phyloP scores from a whole-genome alignment of 2,113 vertebrate genomes.

The Noctilio leporinus region DNA sequence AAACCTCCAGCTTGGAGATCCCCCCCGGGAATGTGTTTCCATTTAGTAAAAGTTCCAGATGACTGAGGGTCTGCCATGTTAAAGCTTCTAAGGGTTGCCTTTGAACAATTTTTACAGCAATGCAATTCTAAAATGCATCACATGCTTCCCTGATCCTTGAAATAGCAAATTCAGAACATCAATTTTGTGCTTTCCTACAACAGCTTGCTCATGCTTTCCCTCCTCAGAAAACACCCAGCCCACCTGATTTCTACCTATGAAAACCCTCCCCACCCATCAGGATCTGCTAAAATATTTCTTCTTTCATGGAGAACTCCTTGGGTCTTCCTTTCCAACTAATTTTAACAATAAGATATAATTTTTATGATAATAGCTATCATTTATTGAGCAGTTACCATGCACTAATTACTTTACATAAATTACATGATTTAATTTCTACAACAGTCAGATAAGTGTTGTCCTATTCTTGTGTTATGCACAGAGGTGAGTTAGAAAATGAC shows the following conservation, averaged over 20 bases:
- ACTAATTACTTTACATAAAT: conserved; percentile 20
- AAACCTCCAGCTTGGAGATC: background rate
- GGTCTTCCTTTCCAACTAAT: conserved; percentile 1
- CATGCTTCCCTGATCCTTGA: background rate
- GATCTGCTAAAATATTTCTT: background rate
- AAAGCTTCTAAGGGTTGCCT: background rate
- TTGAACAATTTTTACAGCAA: background rate
- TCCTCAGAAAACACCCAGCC: background rate
- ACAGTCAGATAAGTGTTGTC: background rate
- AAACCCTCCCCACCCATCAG: background rate
- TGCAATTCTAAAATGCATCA: background rate
- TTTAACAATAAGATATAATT: conserved; percentile 52
- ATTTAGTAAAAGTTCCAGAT: background rate
- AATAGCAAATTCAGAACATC: background rate
- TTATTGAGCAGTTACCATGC: background rate
- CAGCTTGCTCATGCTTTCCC: background rate
- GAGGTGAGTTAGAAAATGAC: background rate
- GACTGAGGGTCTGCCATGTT: background rate
- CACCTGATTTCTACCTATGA: background rate
- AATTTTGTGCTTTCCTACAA: background rate
- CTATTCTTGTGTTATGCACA: background rate
- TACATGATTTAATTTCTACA: background rate
- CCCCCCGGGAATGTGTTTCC: background rate
- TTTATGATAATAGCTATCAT: conserved; percentile 28
- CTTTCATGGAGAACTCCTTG: background rate